A percentile compares a stretch with the other conserved stretches of the same genome.
Evolutionary conservation across 2,888 invertebrate species (phyloP).

Genomic region (Halictus ligatus): DNA sequence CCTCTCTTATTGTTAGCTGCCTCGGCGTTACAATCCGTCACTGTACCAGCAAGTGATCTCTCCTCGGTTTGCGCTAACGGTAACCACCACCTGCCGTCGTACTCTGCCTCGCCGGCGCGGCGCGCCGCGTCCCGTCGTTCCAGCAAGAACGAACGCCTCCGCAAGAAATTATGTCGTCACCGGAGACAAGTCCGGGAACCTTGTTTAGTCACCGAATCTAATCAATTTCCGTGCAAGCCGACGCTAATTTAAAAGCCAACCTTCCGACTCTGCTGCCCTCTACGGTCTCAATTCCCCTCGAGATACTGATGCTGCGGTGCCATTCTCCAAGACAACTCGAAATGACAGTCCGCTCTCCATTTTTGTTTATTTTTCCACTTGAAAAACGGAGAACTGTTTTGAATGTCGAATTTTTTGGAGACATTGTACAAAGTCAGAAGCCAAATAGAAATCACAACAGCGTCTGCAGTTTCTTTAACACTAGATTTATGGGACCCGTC

Average conservation of each 20-base stretch:
- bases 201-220: slow-evolving; percentile 41
- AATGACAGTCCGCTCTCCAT: not conserved
- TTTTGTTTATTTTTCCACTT: not conserved
- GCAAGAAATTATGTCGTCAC: slow-evolving; percentile 43
- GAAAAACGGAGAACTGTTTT: too few species aligned
- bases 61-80: slow-evolving; percentile 58
- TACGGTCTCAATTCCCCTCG: not conserved
- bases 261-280: not conserved
- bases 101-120: slow-evolving; percentile 24
- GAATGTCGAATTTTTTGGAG: too few species aligned
- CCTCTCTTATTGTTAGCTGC: slow-evolving; percentile 43
- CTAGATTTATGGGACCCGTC: too few species aligned
- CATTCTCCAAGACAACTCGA: not conserved
- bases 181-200: slow-evolving; percentile 25
- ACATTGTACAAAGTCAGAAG: too few species aligned
- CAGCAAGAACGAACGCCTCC: slow-evolving; percentile 27
- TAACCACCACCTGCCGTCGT: slow-evolving; percentile 63
- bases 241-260: not conserved
- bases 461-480: too few species aligned
- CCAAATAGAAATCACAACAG: too few species aligned
- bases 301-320: too few species aligned
- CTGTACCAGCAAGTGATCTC: slow-evolving; percentile 50
- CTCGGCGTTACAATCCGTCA: slow-evolving; percentile 53
- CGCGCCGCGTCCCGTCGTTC: not conserved
- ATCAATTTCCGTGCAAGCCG: slow-evolving; percentile 37